A percentile compares a stretch with the other conserved stretches of the same genome.
Evolutionary conservation across 2,113 vertebrate genomes (phyloP).

Genomic region (Colaptes auratus): DNA sequence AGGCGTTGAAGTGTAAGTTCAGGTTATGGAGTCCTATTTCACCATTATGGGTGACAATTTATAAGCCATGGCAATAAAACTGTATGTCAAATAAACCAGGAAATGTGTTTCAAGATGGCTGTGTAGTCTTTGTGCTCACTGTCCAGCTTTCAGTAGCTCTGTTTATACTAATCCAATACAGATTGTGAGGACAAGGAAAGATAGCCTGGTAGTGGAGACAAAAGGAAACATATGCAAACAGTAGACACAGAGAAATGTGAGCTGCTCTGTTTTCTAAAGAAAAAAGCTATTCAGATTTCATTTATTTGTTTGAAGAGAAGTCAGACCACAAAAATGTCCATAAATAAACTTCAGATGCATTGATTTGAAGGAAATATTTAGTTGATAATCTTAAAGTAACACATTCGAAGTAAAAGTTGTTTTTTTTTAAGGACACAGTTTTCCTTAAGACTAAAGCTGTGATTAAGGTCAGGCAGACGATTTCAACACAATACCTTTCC

Average conservation of each 20-base stretch:
- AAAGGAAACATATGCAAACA: constrained; percentile 38
- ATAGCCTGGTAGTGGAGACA: constrained; percentile 11
- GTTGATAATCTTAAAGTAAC: background rate
- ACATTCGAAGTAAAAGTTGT: background rate
- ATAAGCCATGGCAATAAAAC: constrained; percentile 63
- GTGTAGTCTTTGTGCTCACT: constrained; percentile 20
- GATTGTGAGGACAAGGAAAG: constrained; percentile 44
- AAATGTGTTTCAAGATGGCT: constrained; percentile 54
- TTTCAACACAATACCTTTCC: constrained; percentile 24
- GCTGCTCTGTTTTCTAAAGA: background rate
- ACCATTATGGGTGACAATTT: constrained; percentile 67
- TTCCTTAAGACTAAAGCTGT: background rate
- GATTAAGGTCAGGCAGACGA: constrained; percentile 33
- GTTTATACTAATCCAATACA: constrained; percentile 47
- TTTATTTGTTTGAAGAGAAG: background rate
- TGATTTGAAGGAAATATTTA: constrained; percentile 12
- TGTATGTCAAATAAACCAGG: constrained; percentile 47
- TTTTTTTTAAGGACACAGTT: background rate
- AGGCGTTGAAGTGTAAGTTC: constrained; percentile 55
- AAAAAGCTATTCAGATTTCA: background rate
- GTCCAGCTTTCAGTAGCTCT: constrained; percentile 26
- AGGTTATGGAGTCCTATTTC: constrained; percentile 65
- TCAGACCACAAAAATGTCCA: background rate
- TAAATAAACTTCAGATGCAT: constrained; percentile 23
- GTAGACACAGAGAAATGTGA: background rate